These are phyloP conservation scores for Penaeus chinensis DNA, from an alignment of 1,140 invertebrate genomes.

Conservation along the genomic window DNA sequence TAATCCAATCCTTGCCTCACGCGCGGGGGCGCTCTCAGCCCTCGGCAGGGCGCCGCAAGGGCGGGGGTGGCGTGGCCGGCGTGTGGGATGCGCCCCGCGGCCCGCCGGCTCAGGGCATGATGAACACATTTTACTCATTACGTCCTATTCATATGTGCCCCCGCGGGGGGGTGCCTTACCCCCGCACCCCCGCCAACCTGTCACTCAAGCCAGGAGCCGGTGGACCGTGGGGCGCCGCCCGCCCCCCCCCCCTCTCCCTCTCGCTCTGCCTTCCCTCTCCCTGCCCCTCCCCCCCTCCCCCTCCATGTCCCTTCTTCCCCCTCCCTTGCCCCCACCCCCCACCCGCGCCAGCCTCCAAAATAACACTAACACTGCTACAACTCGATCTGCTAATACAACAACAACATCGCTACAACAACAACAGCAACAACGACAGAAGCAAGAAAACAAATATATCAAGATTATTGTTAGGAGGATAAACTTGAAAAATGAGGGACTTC, in stretches of 20 bases:
- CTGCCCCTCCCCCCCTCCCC: neutral
- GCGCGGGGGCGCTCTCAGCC: slow-evolving; percentile 1
- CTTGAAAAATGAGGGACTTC: too few species aligned
- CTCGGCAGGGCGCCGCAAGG: neutral
- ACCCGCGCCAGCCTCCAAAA: neutral
- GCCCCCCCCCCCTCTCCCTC: neutral
- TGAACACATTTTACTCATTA: slow-evolving; percentile 63
- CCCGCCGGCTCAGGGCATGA: slow-evolving; percentile 40
- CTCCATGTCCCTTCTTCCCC: neutral
- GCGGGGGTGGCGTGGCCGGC: neutral
- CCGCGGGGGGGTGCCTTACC: slow-evolving; percentile 13
- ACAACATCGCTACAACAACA: too few species aligned
- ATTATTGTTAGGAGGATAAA: too few species aligned
- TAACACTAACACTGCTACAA: too few species aligned
- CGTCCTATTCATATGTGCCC: slow-evolving; percentile 57
- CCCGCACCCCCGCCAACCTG: slow-evolving; percentile 37
- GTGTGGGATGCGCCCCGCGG: slow-evolving; percentile 26
- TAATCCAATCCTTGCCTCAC: slow-evolving; percentile 47
- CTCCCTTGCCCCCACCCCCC: neutral
- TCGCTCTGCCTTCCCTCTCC: neutral
- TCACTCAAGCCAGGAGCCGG: slow-evolving; percentile 48
- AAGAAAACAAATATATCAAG: too few species aligned
- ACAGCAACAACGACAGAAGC: too few species aligned
- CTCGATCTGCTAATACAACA: too few species aligned
- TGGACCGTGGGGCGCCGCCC: neutral